Base-by-base conservation (phyloP, 2,888 invertebrate genomes). In the Stenichneumon culpator region DNA sequence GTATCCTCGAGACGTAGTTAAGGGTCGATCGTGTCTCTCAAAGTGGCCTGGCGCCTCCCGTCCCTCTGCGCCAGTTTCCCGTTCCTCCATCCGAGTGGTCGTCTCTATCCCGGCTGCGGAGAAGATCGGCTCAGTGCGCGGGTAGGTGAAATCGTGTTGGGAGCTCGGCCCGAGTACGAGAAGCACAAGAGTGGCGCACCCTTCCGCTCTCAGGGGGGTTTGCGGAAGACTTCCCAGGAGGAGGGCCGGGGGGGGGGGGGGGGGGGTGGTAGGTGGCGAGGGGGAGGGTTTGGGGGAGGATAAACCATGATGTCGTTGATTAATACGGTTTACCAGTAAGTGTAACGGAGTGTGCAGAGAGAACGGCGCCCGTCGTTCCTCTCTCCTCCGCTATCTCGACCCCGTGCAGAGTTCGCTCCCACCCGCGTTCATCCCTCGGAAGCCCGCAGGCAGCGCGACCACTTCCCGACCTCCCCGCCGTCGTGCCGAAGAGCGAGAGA, bases 281-380 rank as follows among this genome's bases (percentile, higher is more conserved):
- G 60, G 75, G 57, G 77, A 82, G 82, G 77, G 75, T 73, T 79
- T 74, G 80, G 89, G 90, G 92, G 89, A 89, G 93, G 92, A 93
- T 93, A 93, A 93, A 93, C 93, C 93, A 92, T 93, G 93, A 94
- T 93, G 93, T 93, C 93, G 93, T 93, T 94, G 94, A 94, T 94
- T 93, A 94, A 94, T 94, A 94, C 93, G 93, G 93, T 94, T 94
- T 94, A 93, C 93, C 93, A 93, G 94, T 94, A 94, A 94, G 93
- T 94, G 93, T 93, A 94, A 94, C 93, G 93, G 94, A 94, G 93
- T 94, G 94, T 93, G 93, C 92, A 92, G 93, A 93, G 81, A 72
- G 82, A 83, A 16, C 91, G 90, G 90, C 90, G 89, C 82, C 84
- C 84, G 84, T 68, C 70, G 44, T 67, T 69, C 54, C 77, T 63